Conservation (phyloP, 2,113 vertebrate species). For the Gavia stellata region DNA sequence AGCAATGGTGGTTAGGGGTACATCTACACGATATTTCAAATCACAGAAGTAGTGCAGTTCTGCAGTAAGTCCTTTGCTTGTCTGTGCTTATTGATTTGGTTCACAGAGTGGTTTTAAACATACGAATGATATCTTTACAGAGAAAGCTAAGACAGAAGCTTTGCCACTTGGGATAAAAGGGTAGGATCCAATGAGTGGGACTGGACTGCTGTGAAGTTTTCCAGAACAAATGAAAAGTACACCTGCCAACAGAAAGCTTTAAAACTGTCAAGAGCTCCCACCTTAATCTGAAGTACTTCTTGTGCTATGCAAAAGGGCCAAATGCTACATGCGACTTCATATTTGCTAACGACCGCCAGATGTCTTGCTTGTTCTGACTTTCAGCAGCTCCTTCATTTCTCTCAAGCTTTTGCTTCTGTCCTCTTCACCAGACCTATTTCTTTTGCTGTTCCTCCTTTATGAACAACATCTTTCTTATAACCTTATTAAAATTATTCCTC, state of each 20-base stretch:
- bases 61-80: background rate
- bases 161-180: background rate
- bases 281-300: background rate
- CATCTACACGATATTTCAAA: background rate
- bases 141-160: background rate
- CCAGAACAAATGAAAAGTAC: background rate
- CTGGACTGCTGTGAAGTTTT: background rate
- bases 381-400: background rate
- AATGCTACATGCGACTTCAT: background rate
- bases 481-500: background rate
- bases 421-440: background rate
- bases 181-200: background rate
- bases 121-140: background rate
- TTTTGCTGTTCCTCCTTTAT: background rate
- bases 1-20: background rate
- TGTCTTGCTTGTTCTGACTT: background rate
- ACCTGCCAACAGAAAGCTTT: background rate
- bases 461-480: background rate
- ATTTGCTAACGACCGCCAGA: background rate
- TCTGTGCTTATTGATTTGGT: background rate
- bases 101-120: background rate
- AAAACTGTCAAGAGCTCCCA: background rate
- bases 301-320: background rate
- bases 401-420: background rate
- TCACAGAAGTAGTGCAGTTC: background rate